These are phyloP conservation scores for Ceratotherium simum DNA, from an alignment of 2,113 vertebrate species.

Conservation along the genomic window DNA sequence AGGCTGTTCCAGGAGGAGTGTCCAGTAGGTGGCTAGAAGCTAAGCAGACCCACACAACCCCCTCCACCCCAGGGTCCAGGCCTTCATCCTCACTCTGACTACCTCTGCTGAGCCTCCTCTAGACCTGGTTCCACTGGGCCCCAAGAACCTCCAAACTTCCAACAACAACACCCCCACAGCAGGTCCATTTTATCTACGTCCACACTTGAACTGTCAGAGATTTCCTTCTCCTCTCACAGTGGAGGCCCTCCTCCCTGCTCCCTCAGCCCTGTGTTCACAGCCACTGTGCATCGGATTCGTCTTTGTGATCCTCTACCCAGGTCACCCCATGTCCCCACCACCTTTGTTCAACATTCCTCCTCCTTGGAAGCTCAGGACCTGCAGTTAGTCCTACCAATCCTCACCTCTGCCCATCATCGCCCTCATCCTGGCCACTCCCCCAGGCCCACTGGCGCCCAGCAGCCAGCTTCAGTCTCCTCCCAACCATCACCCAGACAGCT, in stretches of 20 bases:
- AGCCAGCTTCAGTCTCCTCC: neutral
- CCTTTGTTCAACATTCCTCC: neutral
- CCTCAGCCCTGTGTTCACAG: neutral
- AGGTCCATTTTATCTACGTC: neutral
- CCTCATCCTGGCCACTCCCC: neutral
- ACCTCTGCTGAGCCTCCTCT: neutral
- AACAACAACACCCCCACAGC: neutral
- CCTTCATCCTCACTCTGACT: neutral
- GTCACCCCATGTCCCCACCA: neutral
- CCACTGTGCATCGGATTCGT: neutral
- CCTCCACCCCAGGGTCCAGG: neutral
- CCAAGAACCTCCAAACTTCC: neutral
- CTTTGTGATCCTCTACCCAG: neutral
- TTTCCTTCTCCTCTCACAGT: neutral
- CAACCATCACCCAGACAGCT: no score
- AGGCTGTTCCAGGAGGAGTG: neutral
- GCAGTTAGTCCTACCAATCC: neutral
- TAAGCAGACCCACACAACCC: neutral
- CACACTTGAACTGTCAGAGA: no score
- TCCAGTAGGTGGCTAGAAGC: no score
- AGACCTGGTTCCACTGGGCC: neutral
- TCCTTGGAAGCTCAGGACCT: neutral
- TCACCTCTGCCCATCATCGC: neutral
- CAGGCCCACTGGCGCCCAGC: neutral
- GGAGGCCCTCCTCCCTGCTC: neutral